phyloP scores from a whole-genome alignment of 1,140 invertebrate species.

The Agrilus planipennis region DNA sequence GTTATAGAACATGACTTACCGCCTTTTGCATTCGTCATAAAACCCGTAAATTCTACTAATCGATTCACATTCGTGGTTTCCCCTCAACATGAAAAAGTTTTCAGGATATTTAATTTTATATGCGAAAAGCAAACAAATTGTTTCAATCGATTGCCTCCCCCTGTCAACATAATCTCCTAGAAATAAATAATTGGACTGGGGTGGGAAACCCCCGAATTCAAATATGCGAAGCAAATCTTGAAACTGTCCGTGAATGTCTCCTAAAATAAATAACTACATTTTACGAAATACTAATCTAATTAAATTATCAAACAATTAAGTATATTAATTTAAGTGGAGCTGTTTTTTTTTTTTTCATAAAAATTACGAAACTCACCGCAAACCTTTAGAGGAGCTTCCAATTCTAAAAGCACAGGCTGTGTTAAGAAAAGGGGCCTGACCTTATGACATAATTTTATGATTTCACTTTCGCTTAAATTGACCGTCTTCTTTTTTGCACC shows the following conservation, averaged over 20 bases:
- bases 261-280: too few species aligned
- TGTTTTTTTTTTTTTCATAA: too few species aligned
- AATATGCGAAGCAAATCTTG: constrained; percentile 83
- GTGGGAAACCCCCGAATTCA: constrained; percentile 92
- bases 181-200: constrained; percentile 90
- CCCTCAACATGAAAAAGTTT: constrained; percentile 80
- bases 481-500: too few species aligned
- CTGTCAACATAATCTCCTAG: constrained; percentile 87
- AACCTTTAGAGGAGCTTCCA: constrained; percentile 97
- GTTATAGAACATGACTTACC: too few species aligned
- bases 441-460: constrained; percentile 82
- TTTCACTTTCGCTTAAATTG: too few species aligned
- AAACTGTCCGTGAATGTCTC: constrained; percentile 93
- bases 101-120: constrained; percentile 94
- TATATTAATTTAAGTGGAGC: too few species aligned
- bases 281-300: too few species aligned
- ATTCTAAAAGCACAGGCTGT: constrained; percentile 92
- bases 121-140: constrained; percentile 73
- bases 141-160: constrained; percentile 75
- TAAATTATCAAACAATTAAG: too few species aligned
- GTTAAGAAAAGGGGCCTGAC: constrained; percentile 95
- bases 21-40: constrained; percentile 64
- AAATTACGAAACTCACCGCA: too few species aligned
- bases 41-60: constrained; percentile 79
- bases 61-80: constrained; percentile 75